Evolutionary conservation across 1,140 invertebrate genomes (phyloP).

Genomic region (Euschistus heros): DNA sequence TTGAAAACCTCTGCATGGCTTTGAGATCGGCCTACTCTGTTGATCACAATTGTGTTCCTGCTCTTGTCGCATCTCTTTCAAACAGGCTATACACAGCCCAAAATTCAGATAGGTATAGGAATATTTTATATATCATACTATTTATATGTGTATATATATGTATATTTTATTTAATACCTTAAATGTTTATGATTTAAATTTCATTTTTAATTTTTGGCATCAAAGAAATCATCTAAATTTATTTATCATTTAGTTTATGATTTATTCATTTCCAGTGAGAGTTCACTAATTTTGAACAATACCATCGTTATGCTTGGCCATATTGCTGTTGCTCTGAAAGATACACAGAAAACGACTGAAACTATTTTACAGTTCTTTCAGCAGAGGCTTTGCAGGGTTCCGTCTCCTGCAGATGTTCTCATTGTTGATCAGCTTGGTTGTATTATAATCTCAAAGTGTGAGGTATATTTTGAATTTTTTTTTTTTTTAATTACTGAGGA

Average conservation of each 20-base stretch:
- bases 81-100: constrained; percentile 86
- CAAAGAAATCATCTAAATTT: too few species aligned
- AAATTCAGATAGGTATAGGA: constrained; percentile 57
- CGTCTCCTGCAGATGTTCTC: constrained; percentile 73
- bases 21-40: constrained; percentile 75
- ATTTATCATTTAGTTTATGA: too few species aligned
- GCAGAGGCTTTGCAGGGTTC: constrained; percentile 85
- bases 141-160: neutral
- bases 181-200: neutral
- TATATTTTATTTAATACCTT: neutral
- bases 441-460: constrained; percentile 88
- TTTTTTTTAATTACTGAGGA: neutral
- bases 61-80: constrained; percentile 86
- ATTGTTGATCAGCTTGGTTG: constrained; percentile 96
- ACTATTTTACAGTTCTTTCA: constrained; percentile 96
- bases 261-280: constrained; percentile 51
- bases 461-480: constrained; percentile 37
- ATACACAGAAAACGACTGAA: constrained; percentile 83
- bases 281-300: constrained; percentile 84
- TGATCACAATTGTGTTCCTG: constrained; percentile 85
- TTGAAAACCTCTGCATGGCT: constrained; percentile 90
- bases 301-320: constrained; percentile 95
- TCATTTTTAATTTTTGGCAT: neutral
- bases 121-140: neutral
- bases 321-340: constrained; percentile 86